Conservation (phyloP, 2,797 vertebrate species). For the Avahi laniger region DNA sequence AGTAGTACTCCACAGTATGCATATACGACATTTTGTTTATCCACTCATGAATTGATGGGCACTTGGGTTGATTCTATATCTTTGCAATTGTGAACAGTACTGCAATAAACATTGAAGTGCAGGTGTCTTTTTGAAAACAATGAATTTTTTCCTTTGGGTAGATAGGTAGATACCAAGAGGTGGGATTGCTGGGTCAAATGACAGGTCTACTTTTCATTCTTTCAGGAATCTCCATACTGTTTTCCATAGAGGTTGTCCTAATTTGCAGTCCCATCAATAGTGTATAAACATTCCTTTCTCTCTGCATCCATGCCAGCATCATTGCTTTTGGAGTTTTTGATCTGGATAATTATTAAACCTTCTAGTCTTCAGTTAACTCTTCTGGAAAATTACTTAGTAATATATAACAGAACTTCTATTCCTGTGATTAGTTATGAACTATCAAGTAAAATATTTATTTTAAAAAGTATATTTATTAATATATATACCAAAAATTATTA, state of each 20-base stretch:
- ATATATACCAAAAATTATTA: not conserved
- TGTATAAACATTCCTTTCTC: too few relatives aligned
- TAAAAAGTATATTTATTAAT: not conserved
- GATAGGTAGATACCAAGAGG: too few relatives aligned
- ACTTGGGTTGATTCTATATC: not conserved
- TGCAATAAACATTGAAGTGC: not conserved
- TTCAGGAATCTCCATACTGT: too few relatives aligned
- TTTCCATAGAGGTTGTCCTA: too few relatives aligned
- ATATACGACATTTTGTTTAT: not conserved
- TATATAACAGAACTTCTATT: not conserved
- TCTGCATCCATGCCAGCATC: too few relatives aligned
- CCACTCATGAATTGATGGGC: not conserved
- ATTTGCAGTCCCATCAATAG: too few relatives aligned
- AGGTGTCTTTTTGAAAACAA: not conserved
- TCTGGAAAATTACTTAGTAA: not conserved
- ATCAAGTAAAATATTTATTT: not conserved
- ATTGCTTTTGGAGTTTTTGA: not conserved
- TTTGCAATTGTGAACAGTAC: not conserved
- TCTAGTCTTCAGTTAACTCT: not conserved
- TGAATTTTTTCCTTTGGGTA: too few relatives aligned
- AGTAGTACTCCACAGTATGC: not conserved
- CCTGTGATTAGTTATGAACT: not conserved
- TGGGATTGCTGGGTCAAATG: too few relatives aligned
- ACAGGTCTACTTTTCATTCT: too few relatives aligned
- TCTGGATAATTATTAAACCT: not conserved